These are phyloP conservation scores for Spilogale gracilis DNA, from an alignment of 2,113 vertebrate genomes.

Conservation along the genomic window DNA sequence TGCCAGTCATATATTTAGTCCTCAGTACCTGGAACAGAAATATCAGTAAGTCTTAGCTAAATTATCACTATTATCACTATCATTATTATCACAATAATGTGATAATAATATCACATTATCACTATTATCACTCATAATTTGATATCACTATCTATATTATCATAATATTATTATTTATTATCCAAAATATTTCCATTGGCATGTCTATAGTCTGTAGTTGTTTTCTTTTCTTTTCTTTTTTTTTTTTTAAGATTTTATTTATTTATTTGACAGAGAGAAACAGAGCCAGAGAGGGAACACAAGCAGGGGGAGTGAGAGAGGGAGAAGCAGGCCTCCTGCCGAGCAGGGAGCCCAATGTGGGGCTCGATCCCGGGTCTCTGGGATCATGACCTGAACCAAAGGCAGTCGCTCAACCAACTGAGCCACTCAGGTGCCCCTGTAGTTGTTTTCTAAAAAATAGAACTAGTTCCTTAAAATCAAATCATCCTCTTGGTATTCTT, in stretches of 20 bases:
- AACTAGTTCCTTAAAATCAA: conserved; percentile 18
- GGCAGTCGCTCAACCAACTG: no score
- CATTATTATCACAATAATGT: neutral
- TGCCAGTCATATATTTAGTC: neutral
- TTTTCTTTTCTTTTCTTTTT: neutral
- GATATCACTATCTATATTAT: neutral
- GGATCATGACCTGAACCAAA: no score
- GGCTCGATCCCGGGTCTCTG: no score
- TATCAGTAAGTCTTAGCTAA: neutral
- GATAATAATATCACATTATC: neutral
- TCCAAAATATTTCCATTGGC: neutral
- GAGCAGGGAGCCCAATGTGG: no score
- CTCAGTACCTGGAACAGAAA: neutral
- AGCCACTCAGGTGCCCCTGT: neutral
- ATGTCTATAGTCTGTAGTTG: neutral
- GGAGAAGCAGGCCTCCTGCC: no score
- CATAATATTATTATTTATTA: neutral
- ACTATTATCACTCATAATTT: neutral
- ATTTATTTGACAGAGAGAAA: no score
- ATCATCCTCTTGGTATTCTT: neutral
- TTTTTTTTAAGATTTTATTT: no score
- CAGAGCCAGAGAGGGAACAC: no score
- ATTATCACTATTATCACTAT: neutral
- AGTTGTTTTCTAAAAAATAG: conserved; percentile 27
- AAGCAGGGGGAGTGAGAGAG: no score